Percentiles rank a stretch among this genome's conserved stretches.
These are phyloP conservation scores for Thymallus thymallus DNA, from an alignment of 2,113 vertebrate genomes.

Conservation along the genomic window DNA sequence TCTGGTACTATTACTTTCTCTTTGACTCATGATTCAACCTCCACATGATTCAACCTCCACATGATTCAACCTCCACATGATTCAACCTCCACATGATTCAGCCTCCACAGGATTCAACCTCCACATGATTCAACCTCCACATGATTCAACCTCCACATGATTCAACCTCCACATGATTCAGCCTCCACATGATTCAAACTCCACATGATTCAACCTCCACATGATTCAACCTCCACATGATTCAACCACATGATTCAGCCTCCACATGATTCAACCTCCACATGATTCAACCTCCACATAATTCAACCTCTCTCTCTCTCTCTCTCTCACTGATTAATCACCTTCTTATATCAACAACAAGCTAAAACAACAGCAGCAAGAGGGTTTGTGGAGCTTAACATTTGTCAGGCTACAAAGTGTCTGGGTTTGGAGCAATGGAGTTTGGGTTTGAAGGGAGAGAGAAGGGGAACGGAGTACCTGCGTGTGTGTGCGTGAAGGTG, in stretches of 20 bases:
- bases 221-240: too few relatives aligned
- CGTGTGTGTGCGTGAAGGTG: background rate
- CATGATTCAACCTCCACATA: background rate
- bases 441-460: slow-evolving; percentile 46
- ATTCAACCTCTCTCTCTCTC: slow-evolving; percentile 11
- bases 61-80: too few relatives aligned
- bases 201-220: slow-evolving; percentile 14
- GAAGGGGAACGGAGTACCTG: background rate
- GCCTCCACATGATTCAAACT: too few relatives aligned
- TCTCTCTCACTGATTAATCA: slow-evolving; percentile 51
- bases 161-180: too few relatives aligned
- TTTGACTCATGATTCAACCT: slow-evolving; percentile 39
- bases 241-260: too few relatives aligned
- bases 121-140: too few relatives aligned
- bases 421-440: slow-evolving; percentile 17
- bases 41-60: slow-evolving; percentile 24
- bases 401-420: slow-evolving; percentile 48
- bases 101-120: too few relatives aligned
- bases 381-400: slow-evolving; percentile 23
- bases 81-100: too few relatives aligned
- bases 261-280: too few relatives aligned
- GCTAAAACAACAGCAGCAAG: slow-evolving; percentile 42
- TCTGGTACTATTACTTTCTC: slow-evolving; percentile 42
- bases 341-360: slow-evolving; percentile 39
- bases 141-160: too few relatives aligned